Base-by-base conservation (phyloP, 2,888 invertebrate species). In the Venustoraphidia nigricollis region DNA sequence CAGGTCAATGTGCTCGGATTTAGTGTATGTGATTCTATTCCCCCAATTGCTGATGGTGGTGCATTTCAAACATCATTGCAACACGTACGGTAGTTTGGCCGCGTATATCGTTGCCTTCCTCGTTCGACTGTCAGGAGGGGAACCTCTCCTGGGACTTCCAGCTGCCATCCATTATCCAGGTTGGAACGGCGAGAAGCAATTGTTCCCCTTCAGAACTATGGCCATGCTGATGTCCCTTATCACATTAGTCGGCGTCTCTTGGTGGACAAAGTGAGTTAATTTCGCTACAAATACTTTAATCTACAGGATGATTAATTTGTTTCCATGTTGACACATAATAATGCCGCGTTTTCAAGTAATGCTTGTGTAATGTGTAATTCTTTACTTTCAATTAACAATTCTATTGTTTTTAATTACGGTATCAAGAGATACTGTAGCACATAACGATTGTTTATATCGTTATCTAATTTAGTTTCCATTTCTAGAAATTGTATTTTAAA, bases 31-130 rank as follows among this genome's bases (percentile, higher is more conserved):
- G 57, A 94, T 98, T 63, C 79, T 98, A 57, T 98, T 98, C 69
- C 97, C 98, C 1, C 98, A 95, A 70, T 80, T 98, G 17, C 76
- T 96, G 58, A 94, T 94, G 83, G 97, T 97, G 57, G 94, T 98
- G 17, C 95, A 97, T 71, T 89, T 94, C 70, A 86, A 89, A 66
- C 77, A 83, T 55, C 76, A 89, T 65, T 92, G 93, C 71, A 98
- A 98, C 72, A 96, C 96, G 9, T 98, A 98, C 67, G 97, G 97
- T 36, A 95, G 95, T 40, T 72, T 98, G 46, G 74, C 86, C 1
- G 92, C 91, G 1, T 92, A 92, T 67, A 74, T 89, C 52, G 77
- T 91, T 53, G 93, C 92, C 1, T 76, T 87, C 60, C 64, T 86
- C 53, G 81, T 92, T 51, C 76, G 95, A 3, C 67, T 94, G 44